Conservation (phyloP, 2,888 invertebrate genomes). For the Drosophila neutralis region DNA sequence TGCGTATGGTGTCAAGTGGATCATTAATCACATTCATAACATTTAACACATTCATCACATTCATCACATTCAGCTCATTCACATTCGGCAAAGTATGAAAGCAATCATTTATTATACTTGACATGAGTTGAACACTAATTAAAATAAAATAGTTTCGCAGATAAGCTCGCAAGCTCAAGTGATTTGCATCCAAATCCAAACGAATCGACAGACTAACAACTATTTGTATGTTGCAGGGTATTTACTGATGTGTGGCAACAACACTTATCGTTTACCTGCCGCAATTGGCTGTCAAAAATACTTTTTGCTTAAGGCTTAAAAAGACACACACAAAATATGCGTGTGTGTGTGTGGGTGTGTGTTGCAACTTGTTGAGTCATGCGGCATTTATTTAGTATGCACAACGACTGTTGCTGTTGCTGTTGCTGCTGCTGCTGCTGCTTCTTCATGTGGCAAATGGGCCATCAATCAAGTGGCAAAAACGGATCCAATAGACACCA, state of each 20-base stretch:
- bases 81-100: background rate
- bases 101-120: background rate
- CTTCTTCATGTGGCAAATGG: slow-evolving; percentile 35
- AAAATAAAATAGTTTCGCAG: background rate
- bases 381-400: slow-evolving; percentile 64
- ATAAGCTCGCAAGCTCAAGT: slow-evolving; percentile 9
- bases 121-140: background rate
- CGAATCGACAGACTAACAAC: slow-evolving; percentile 24
- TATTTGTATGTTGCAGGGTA: slow-evolving; percentile 26
- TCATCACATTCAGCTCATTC: background rate
- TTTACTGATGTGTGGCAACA: slow-evolving; percentile 22
- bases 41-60: background rate
- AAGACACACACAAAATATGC: slow-evolving; percentile 13
- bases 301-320: slow-evolving; percentile 11
- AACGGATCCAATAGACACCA: slow-evolving; percentile 48
- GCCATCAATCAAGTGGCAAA: slow-evolving; percentile 65
- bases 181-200: slow-evolving; percentile 14
- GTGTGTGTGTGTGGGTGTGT: slow-evolving; percentile 28
- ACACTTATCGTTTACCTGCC: slow-evolving; percentile 14
- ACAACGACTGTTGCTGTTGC: slow-evolving; percentile 34
- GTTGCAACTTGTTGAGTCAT: slow-evolving; percentile 79
- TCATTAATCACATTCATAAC: background rate
- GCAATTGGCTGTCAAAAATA: slow-evolving; percentile 35
- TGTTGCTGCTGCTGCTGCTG: slow-evolving; percentile 2
- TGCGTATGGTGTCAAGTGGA: background rate